Conservation (phyloP, 2,113 vertebrate species). For the Gorsachius goisagi region DNA sequence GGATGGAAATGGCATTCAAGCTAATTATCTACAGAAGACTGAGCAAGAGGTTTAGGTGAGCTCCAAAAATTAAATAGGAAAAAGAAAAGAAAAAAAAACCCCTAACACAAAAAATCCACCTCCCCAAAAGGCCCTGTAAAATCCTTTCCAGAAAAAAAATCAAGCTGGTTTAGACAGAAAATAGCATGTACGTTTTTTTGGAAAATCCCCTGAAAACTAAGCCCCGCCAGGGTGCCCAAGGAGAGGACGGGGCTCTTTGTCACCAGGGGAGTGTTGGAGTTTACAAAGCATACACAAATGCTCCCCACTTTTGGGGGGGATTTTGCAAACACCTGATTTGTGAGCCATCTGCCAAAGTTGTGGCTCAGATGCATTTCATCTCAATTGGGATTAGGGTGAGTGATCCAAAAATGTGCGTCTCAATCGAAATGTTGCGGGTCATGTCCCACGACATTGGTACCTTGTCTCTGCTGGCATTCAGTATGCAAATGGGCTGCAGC, state of each 20-base stretch:
- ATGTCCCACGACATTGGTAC: constrained; percentile 59
- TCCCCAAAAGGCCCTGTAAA: neutral
- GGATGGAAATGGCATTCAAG: constrained; percentile 60
- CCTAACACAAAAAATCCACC: neutral
- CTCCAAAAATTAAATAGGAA: constrained; percentile 40
- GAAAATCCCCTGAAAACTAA: neutral
- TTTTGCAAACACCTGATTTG: constrained; percentile 62
- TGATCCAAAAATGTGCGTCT: constrained; percentile 39
- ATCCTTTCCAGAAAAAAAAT: neutral
- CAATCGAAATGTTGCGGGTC: constrained; percentile 39
- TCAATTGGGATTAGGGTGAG: constrained; percentile 41
- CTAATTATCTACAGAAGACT: constrained; percentile 61
- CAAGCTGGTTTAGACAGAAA: neutral
- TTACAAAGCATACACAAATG: constrained; percentile 26
- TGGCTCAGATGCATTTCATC: constrained; percentile 26
- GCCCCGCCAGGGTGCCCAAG: neutral
- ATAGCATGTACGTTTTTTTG: neutral
- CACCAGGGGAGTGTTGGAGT: neutral
- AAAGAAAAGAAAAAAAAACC: neutral
- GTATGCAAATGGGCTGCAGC: constrained; percentile 65
- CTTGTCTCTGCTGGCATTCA: constrained; percentile 50
- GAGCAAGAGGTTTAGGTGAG: constrained; percentile 56
- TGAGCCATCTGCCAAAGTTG: constrained; percentile 55
- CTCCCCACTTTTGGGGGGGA: constrained; percentile 6
- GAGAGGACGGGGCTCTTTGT: neutral